Percentiles rank a stretch among this genome's conserved stretches.
Evolutionary conservation across 2,797 vertebrate species (phyloP).

Genomic region (Darevskia nairensis): DNA sequence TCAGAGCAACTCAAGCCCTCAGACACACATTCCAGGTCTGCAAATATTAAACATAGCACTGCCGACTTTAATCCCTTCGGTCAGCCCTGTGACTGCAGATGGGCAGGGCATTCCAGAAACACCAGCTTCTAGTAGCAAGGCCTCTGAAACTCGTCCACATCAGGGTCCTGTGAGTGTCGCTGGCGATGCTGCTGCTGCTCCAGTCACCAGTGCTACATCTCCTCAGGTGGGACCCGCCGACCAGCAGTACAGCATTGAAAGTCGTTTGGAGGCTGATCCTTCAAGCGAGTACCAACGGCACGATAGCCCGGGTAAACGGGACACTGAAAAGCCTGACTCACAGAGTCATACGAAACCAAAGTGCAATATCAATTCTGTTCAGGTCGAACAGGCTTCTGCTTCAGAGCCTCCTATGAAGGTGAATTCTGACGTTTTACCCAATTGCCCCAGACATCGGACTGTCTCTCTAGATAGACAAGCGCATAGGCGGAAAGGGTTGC

Average conservation of each 20-base stretch:
- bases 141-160: slow-evolving; percentile 38
- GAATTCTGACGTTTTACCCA: slow-evolving; percentile 26
- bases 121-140: slow-evolving; percentile 50
- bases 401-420: slow-evolving; percentile 61
- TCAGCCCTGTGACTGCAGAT: slow-evolving; percentile 78
- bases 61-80: slow-evolving; percentile 89
- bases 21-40: slow-evolving; percentile 86
- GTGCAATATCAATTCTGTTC: slow-evolving; percentile 46
- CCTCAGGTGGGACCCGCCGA: slow-evolving; percentile 57
- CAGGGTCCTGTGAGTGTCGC: slow-evolving; percentile 35
- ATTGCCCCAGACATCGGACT: slow-evolving; percentile 38
- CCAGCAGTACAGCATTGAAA: slow-evolving; percentile 52
- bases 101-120: slow-evolving; percentile 62
- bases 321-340: slow-evolving; percentile 60
- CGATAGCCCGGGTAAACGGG: background rate
- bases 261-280: background rate
- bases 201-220: slow-evolving; percentile 44
- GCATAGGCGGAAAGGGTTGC: slow-evolving; percentile 59
- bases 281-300: slow-evolving; percentile 24
- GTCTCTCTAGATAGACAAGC: slow-evolving; percentile 62
- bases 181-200: fast-evolving
- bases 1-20: slow-evolving; percentile 81
- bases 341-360: slow-evolving; percentile 36
- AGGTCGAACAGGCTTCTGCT: slow-evolving; percentile 31
- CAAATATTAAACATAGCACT: slow-evolving; percentile 95